Evolutionary conservation across 2,888 invertebrate species (phyloP).

Genomic region (Trichogramma evanescens): DNA sequence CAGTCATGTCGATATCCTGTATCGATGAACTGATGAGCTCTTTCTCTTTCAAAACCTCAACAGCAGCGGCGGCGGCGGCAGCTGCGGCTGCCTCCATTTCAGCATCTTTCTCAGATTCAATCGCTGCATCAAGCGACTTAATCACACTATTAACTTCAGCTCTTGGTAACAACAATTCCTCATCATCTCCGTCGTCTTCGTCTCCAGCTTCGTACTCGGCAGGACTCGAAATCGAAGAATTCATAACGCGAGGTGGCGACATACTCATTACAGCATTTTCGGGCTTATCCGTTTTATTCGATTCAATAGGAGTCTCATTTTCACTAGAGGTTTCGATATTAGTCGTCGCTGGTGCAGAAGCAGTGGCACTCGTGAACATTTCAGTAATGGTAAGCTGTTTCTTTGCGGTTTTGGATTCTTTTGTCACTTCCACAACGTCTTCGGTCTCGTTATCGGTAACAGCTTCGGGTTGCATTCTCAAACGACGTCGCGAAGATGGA

Average conservation of each 20-base stretch:
- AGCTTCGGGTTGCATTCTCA: conserved; percentile 19
- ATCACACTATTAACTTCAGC: conserved; percentile 28
- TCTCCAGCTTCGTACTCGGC: conserved; percentile 45
- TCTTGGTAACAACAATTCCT: conserved; percentile 32
- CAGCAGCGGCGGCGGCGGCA: not conserved
- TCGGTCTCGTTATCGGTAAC: conserved; percentile 20
- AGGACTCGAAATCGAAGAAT: conserved; percentile 35
- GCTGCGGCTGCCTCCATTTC: conserved; percentile 21
- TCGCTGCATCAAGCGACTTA: conserved; percentile 20
- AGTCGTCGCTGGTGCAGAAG: not conserved
- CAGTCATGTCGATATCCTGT: conserved; percentile 35
- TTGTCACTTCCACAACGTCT: conserved; percentile 5
- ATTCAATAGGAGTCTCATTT: conserved; percentile 5
- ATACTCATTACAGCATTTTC: conserved; percentile 21
- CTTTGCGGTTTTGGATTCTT: conserved; percentile 19
- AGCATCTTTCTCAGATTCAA: conserved; percentile 22
- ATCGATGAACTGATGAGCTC: conserved; percentile 21
- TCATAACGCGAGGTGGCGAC: conserved; percentile 31
- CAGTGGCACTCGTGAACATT: conserved; percentile 24
- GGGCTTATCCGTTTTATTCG: not conserved
- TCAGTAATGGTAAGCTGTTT: conserved; percentile 37
- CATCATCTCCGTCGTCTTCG: conserved; percentile 45
- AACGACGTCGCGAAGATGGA: conserved; percentile 30
- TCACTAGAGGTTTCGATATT: not conserved
- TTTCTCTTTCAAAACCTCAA: not conserved